phyloP scores from a whole-genome alignment of 2,888 invertebrate species.

The Chrysolina haemoptera region DNA sequence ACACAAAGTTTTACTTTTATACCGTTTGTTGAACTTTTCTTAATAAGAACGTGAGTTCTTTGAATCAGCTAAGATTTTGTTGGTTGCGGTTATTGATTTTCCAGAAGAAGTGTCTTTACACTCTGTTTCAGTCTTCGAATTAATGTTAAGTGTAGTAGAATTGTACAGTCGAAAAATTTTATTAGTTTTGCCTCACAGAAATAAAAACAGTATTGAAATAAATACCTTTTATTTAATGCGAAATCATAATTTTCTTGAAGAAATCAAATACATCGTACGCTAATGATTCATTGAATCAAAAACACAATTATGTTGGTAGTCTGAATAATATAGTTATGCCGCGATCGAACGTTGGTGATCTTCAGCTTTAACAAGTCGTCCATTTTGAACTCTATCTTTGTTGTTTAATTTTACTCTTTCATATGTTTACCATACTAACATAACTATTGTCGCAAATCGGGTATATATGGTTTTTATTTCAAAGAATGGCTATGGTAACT shows the following conservation, averaged over 20 bases:
- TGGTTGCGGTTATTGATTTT: background rate
- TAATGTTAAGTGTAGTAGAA: no score
- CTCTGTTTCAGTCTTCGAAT: no score
- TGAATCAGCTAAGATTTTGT: no score
- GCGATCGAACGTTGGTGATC: no score
- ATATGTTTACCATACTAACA: background rate
- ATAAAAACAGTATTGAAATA: background rate
- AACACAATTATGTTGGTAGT: background rate
- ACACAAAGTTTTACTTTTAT: no score
- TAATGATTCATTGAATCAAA: background rate
- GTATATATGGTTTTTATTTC: background rate
- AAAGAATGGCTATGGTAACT: conserved; percentile 21
- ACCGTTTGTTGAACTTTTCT: no score
- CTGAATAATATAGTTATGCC: no score
- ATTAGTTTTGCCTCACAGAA: background rate
- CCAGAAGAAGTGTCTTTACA: no score
- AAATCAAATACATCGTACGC: background rate
- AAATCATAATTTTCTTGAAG: background rate
- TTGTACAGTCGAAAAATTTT: background rate
- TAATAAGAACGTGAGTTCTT: no score
- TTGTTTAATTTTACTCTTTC: background rate
- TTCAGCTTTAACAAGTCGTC: no score
- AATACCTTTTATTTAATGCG: conserved; percentile 3
- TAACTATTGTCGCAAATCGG: background rate
- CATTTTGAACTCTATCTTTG: background rate